Percentiles rank a stretch among this genome's conserved stretches.
phyloP scores from a whole-genome alignment of 1,140 invertebrate genomes.

The Drosophila bocki region DNA sequence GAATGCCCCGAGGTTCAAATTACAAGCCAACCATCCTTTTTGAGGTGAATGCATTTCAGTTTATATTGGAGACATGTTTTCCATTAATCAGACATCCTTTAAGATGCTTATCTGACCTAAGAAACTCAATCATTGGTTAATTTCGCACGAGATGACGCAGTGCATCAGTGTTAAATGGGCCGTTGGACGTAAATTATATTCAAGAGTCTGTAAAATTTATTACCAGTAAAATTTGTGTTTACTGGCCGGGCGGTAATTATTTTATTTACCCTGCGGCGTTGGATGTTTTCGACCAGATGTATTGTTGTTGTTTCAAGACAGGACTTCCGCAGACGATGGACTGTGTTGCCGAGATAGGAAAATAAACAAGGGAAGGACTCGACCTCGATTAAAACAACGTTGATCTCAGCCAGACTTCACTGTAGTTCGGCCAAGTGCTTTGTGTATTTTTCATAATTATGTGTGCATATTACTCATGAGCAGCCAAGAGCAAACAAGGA shows the following conservation, averaged over 20 bases:
- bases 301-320: conserved; percentile 53
- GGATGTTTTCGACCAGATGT: conserved; percentile 50
- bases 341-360: not conserved
- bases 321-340: not conserved
- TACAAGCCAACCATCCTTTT: not conserved
- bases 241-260: conserved; percentile 62
- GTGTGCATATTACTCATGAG: conserved; percentile 50
- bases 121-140: conserved; percentile 26
- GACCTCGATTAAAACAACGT: conserved; percentile 7
- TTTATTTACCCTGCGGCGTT: conserved; percentile 48
- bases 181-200: conserved; percentile 47
- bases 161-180: conserved; percentile 23
- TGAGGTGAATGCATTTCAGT: not conserved
- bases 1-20: conserved; percentile 17
- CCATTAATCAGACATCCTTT: conserved; percentile 11
- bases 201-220: conserved; percentile 46
- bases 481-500: conserved; percentile 33
- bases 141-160: conserved; percentile 7
- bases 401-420: conserved; percentile 10
- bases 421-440: conserved; percentile 14
- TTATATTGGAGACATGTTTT: not conserved
- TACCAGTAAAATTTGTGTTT: conserved; percentile 67
- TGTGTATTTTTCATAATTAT: conserved; percentile 52
- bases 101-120: not conserved
- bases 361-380: conserved; percentile 1